phyloP scores from a whole-genome alignment of 1,140 invertebrate species.

The Drosophila nikananu region DNA sequence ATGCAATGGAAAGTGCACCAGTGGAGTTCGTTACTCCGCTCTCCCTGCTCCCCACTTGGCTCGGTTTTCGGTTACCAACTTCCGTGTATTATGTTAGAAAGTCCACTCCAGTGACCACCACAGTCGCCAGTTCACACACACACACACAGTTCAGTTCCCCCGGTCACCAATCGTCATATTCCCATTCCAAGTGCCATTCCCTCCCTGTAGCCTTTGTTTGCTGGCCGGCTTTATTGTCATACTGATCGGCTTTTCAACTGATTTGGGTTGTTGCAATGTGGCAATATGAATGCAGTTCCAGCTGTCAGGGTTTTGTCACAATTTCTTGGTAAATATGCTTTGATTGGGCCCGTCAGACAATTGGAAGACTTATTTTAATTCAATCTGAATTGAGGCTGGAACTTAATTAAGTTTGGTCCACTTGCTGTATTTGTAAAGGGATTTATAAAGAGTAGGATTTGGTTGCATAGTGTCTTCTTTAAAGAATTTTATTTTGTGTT shows the following conservation, averaged over 20 bases:
- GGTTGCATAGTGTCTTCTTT: background rate
- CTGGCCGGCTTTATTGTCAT: constrained; percentile 42
- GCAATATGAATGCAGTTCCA: constrained; percentile 32
- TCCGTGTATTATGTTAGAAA: constrained; percentile 80
- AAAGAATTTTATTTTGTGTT: background rate
- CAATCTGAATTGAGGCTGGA: background rate
- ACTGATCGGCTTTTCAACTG: constrained; percentile 56
- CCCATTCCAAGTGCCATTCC: constrained; percentile 15
- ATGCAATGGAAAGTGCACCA: constrained; percentile 67
- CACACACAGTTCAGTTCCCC: constrained; percentile 18
- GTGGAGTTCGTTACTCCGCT: constrained; percentile 36
- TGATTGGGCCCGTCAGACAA: constrained; percentile 12
- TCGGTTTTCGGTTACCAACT: constrained; percentile 78
- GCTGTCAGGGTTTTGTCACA: constrained; percentile 12
- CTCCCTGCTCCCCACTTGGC: constrained; percentile 7
- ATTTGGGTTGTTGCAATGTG: constrained; percentile 51
- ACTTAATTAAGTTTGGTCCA: background rate
- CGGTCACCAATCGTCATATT: constrained; percentile 12
- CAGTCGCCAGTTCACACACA: constrained; percentile 8
- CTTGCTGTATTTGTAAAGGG: background rate
- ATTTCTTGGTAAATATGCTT: constrained; percentile 10
- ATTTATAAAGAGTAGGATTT: background rate
- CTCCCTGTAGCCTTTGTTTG: constrained; percentile 33
- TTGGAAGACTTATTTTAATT: constrained; percentile 19
- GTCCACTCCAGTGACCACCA: constrained; percentile 47